Evolutionary conservation across 2,113 vertebrate species (phyloP), one percentile per base, ranked within the genome.

Genomic region (Podocnemis expansa): DNA sequence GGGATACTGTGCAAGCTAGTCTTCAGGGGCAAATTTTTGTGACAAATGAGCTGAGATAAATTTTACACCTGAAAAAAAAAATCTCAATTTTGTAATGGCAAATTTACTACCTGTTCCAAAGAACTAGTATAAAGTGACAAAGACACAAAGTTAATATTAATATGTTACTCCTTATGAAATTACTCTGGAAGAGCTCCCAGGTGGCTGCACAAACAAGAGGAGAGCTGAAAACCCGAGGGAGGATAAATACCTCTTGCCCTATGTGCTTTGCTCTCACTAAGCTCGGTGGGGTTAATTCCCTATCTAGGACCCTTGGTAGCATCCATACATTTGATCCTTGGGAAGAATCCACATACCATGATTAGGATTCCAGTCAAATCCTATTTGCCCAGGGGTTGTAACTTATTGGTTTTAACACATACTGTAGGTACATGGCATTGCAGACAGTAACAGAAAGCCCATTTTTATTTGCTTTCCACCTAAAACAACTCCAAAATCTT

Each of bases 1-100:
- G 96, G 93, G 96, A 98, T 96, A 95, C 94, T 84, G 78, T 92
- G 97, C 93, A 85, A 98, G 97, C 94, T 96, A 98, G 92, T 97
- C 97, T 97, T 97, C 80, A 96, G 97, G 97, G 97, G 96, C 90
- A 97, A 96, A 97, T 97, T 98, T 97, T 95, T 93, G 96, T 98
- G 95, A 98, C 89, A 97, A 97, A 97, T 96, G 94, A 97, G 97
- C 96, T 81, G 94, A 95, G 88, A 97, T 97, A 97, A 93, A 97
- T 96, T 97, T 97, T 97, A 96, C 95, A 96, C 95, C 92, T 92
- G 54, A 87, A 97, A 96, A 97, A 96, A 93, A 95, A 95, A 90
- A 91, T 88, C 93, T 96, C 76, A 43, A 90, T 93, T 97, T 96
- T 96, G 90, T 95, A 89, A 94, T 96, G 91, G 96, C 96, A 94